Evolutionary conservation across 2,797 vertebrate species (phyloP).

Genomic region (Fistularia commersonii): DNA sequence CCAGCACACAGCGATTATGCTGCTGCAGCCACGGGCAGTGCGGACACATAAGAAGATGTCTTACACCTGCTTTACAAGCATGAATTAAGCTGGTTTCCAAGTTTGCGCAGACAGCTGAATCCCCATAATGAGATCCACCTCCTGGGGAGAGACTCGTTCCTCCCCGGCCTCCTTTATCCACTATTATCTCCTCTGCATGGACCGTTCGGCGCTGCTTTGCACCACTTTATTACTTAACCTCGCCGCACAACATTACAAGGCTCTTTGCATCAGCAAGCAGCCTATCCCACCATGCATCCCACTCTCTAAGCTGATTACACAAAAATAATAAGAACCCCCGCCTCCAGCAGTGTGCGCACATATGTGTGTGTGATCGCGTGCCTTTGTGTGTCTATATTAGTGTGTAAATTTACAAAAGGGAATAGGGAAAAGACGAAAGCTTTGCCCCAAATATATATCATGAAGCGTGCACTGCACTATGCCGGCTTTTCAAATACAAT

Average conservation of each 20-base stretch:
- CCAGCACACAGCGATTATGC: constrained; percentile 37
- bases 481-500: no score
- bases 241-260: constrained; percentile 68
- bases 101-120: constrained; percentile 70
- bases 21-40: constrained; percentile 46
- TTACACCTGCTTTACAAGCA: constrained; percentile 79
- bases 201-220: constrained; percentile 71
- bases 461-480: no score
- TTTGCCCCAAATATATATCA: constrained; percentile 9
- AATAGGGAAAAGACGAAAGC: constrained; percentile 24
- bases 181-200: constrained; percentile 70
- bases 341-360: constrained; percentile 57
- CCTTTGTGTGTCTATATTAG: constrained; percentile 22
- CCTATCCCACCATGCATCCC: constrained; percentile 63
- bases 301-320: constrained; percentile 82
- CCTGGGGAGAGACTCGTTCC: constrained; percentile 65
- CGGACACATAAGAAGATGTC: constrained; percentile 70
- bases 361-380: constrained; percentile 18
- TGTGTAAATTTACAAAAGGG: constrained; percentile 25
- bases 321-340: constrained; percentile 74
- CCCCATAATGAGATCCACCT: constrained; percentile 80
- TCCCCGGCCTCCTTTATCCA: constrained; percentile 57
- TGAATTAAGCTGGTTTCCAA: constrained; percentile 74
- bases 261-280: constrained; percentile 74
- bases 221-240: constrained; percentile 80